Conservation (phyloP, 92 coral and sea anemone genomes). For the Pocillopora meandrina region DNA sequence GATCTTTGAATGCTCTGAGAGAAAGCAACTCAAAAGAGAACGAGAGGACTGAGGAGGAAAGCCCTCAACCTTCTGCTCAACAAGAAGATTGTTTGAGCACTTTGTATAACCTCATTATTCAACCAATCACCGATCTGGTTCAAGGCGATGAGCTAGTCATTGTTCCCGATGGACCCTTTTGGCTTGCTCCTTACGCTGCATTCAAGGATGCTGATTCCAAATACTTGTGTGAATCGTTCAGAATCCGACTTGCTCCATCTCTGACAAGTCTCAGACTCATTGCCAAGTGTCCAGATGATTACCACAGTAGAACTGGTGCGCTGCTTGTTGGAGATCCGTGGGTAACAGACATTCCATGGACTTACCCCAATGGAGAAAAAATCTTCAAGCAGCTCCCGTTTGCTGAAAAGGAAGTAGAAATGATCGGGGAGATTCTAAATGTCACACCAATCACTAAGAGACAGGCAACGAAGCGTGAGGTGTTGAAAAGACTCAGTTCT, state of each 20-base stretch:
- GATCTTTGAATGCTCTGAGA: not conserved
- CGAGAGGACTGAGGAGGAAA: not conserved
- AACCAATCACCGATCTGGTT: not conserved
- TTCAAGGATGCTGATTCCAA: not conserved
- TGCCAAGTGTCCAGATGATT: not conserved
- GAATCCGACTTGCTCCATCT: constrained; percentile 30
- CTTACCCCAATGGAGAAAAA: not conserved
- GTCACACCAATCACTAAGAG: constrained; percentile 16
- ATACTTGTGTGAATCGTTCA: constrained; percentile 13
- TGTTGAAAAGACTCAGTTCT: constrained; percentile 13
- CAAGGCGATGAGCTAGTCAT: constrained; percentile 17
- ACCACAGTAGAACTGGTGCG: constrained; percentile 27
- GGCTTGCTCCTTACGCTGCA: constrained; percentile 25
- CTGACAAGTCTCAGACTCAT: constrained; percentile 5
- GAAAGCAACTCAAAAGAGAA: not conserved
- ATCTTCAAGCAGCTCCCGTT: constrained; percentile 17
- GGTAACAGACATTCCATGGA: constrained; percentile 1
- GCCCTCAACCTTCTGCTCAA: not conserved
- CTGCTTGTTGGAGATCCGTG: constrained; percentile 47
- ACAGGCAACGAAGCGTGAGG: constrained; percentile 41
- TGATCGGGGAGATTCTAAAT: constrained; percentile 12
- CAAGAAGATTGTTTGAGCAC: not conserved
- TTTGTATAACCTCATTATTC: not conserved
- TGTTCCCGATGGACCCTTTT: constrained; percentile 36
- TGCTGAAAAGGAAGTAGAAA: constrained; percentile 40